Conservation (phyloP, 2,113 vertebrate genomes). For the Ophiodon elongatus region DNA sequence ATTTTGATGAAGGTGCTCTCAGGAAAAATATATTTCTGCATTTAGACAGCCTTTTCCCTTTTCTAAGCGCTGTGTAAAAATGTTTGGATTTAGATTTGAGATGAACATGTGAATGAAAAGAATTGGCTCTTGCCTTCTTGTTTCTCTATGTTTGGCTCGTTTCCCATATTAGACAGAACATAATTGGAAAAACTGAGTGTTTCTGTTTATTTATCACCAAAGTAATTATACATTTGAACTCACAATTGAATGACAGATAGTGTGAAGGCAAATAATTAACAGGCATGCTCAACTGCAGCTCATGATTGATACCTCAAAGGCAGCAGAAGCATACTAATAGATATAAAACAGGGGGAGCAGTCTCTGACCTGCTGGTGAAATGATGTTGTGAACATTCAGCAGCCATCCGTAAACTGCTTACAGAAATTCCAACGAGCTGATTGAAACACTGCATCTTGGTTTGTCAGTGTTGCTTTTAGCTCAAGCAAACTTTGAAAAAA, state of each 20-base stretch:
- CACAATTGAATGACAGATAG: conserved; percentile 26
- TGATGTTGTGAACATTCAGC: conserved; percentile 1
- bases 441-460: neutral
- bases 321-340: conserved; percentile 29
- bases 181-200: neutral
- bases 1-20: conserved; percentile 61
- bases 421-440: conserved; percentile 13
- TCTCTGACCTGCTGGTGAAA: conserved; percentile 34
- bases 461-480: neutral
- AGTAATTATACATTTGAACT: conserved; percentile 26
- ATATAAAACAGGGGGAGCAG: conserved; percentile 23
- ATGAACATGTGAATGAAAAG: neutral
- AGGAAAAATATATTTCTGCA: conserved; percentile 31
- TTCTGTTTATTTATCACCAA: conserved; percentile 6
- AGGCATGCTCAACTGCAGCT: conserved; percentile 4
- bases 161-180: neutral
- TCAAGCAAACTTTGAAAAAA: neutral
- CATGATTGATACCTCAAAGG: conserved; percentile 29
- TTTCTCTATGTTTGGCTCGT: neutral
- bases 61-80: neutral
- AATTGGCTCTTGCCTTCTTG: neutral
- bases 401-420: neutral
- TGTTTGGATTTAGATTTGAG: neutral
- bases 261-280: conserved; percentile 30
- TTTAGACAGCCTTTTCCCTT: conserved; percentile 19